Evolutionary conservation across 2,797 vertebrate species (phyloP).

Genomic region (Mionectes olivaceus): DNA sequence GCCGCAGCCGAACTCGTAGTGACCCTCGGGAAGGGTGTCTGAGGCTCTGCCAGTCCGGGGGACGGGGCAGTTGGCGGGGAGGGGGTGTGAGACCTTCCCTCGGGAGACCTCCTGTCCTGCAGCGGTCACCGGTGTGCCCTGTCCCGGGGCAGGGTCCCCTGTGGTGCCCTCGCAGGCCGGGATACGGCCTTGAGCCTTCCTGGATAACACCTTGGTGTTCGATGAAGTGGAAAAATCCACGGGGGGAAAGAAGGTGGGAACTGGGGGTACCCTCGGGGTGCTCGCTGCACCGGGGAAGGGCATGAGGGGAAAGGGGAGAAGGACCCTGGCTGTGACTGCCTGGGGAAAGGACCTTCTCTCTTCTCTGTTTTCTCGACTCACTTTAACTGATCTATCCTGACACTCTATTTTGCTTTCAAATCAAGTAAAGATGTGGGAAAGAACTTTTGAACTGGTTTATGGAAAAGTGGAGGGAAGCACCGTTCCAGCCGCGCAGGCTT

Average conservation of each 20-base stretch:
- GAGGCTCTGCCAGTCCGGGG: not conserved
- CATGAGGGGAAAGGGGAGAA: not conserved
- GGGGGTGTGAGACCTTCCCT: not conserved
- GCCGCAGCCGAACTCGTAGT: not conserved
- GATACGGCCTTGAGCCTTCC: not conserved
- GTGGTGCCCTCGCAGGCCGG: not conserved
- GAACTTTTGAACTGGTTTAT: slow-evolving; percentile 64
- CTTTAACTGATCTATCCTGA: slow-evolving; percentile 51
- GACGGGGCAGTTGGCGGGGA: not conserved
- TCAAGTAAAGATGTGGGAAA: slow-evolving; percentile 64
- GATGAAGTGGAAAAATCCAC: not conserved
- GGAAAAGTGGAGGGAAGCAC: slow-evolving; percentile 36
- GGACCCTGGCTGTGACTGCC: not conserved
- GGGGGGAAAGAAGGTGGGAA: not conserved
- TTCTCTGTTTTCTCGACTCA: not conserved
- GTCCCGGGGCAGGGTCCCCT: not conserved
- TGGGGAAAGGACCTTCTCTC: not conserved
- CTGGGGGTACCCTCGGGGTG: too few species aligned
- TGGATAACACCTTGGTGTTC: not conserved
- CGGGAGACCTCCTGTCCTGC: not conserved
- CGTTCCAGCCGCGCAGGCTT: not conserved
- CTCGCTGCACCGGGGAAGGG: not conserved
- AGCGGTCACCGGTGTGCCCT: not conserved
- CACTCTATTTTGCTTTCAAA: slow-evolving; percentile 68
- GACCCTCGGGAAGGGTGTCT: not conserved